Evolutionary conservation across 2,797 vertebrate genomes (phyloP), one percentile per base, ranked within the genome.

Genomic region (Eulemur albifrons): DNA sequence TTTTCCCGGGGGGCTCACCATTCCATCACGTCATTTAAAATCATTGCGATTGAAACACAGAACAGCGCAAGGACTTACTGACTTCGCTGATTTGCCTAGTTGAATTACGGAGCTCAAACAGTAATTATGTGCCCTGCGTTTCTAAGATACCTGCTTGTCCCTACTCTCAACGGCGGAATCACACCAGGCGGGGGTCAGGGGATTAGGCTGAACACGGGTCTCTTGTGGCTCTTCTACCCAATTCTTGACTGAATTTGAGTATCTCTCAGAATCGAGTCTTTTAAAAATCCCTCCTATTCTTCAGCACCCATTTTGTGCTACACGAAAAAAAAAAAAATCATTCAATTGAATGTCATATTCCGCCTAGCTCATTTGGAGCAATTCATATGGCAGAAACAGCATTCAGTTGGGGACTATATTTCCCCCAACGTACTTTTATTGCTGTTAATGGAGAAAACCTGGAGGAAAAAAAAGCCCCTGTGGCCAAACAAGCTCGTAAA

Each of bases 21-120:
- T 79, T 91, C 57, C 43, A 70, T 40, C 35, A 5, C 45, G 54
- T 20, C 93, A 87, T 87, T 97, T 65, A 75, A 92, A 95, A 93
- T 89, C 94, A 94, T 25, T 79, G 83, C 59, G 89, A 88, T 17
- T 80, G 89, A 88, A 97, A 96, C 52, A 27, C 54, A 94, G 93
- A 91, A 73, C 40, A 67, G 86, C 77, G 17, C 11, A 35, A 92
- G 91, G 72, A 85, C n/a, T 63, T 50, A 25, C 38, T 30, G 76
- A 72, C 48, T 73, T 90, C 54, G 20, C 11, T 3, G 59, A 81
- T 54, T 72, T 57, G 92, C 72, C 84, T 69, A 38, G 77, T n/a
- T 92, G 89, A 95, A 88, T 88, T 38, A 65, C 50, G 38, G 76
- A 20, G 52, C 72, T 94, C 79, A 35, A 61, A 84, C 38, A 95